Evolutionary conservation across 1,140 invertebrate genomes (phyloP), one percentile per base, ranked within the genome.

Genomic region (Nymphalis io): DNA sequence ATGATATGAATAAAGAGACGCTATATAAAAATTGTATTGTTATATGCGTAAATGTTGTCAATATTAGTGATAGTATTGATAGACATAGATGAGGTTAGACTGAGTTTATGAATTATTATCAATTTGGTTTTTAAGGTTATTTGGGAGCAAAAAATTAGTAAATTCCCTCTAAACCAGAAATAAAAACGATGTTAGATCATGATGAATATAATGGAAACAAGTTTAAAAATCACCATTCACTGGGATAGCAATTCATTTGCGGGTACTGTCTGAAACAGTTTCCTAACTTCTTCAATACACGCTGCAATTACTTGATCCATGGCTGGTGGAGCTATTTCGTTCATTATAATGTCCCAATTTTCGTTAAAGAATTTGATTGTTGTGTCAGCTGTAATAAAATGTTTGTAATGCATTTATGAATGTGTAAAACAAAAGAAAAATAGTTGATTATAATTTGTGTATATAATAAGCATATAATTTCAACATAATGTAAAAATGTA

Each of bases 281-380:
- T 80, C 46, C 85, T 80, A 48, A 90, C 84, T 33, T 82, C 82
- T 4, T 81, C 78, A 1, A 92, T 74, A 60, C 90, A 92, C 10
- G 75, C 82, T 16, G 65, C 60, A 27, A 92, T 86, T 57, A 92
- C 88, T 40, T 86, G 78, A 21, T 90, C 82, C 27, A 92, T 78
- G 12, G 86, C 88, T 0, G 89, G 83, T 5, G 90, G 88, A 0
- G 90, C 90, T 12, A 92, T 89, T 65, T 92, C 91, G 55, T 82
- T 70, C 85, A 92, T 92, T 20, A 92, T 92, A 0, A 89, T 72
- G 33, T 76, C 75, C 90, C 89, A 92, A 78, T 90, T 92, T 21
- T 91, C 82, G 66, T 92, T 92, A 4, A 85, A 58, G 76, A 92
- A 92, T 74, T 68, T 82, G 66, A 83, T 60, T 53, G 90, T 92